Conservation (phyloP, 2,113 vertebrate species). For the Pelecanoides urinatrix region DNA sequence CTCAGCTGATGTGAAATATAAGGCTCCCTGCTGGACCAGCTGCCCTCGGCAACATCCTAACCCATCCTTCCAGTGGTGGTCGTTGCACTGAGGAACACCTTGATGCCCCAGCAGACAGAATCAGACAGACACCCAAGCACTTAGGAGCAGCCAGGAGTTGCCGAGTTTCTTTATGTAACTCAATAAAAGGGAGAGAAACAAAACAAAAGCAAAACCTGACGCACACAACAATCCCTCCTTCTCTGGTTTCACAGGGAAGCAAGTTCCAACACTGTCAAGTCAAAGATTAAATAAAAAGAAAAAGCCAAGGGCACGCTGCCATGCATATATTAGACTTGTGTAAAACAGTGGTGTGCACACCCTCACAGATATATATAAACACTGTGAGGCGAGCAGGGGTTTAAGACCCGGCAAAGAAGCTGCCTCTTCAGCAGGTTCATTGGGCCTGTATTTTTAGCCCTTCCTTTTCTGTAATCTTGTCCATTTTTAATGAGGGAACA, state of each 20-base stretch:
- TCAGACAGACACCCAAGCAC: not conserved
- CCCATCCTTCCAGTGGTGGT: not conserved
- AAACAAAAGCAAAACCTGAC: not conserved
- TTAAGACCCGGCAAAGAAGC: not conserved
- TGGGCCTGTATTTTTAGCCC: not conserved
- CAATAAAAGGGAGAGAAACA: not conserved
- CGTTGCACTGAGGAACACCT: not conserved
- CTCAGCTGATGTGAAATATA: not conserved
- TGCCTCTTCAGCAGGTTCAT: not conserved
- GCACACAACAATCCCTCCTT: not conserved
- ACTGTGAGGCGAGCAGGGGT: not conserved
- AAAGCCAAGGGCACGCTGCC: not conserved
- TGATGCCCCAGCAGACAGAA: not conserved
- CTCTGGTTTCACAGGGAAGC: not conserved
- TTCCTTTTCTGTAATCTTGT: not conserved
- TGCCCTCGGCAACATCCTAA: not conserved
- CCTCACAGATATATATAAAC: not conserved
- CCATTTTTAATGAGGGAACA: not conserved
- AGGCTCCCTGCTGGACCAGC: not conserved
- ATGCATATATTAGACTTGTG: not conserved
- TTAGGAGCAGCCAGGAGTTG: not conserved
- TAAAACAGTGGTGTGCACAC: not conserved
- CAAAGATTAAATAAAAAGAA: slow-evolving; percentile 35
- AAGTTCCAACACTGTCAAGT: slow-evolving; percentile 25
- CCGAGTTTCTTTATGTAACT: not conserved